A percentile compares a stretch with the other conserved stretches of the same genome.
These are phyloP conservation scores for Loripinus fragilis DNA, from an alignment of 2,888 invertebrate genomes.

Conservation along the genomic window DNA sequence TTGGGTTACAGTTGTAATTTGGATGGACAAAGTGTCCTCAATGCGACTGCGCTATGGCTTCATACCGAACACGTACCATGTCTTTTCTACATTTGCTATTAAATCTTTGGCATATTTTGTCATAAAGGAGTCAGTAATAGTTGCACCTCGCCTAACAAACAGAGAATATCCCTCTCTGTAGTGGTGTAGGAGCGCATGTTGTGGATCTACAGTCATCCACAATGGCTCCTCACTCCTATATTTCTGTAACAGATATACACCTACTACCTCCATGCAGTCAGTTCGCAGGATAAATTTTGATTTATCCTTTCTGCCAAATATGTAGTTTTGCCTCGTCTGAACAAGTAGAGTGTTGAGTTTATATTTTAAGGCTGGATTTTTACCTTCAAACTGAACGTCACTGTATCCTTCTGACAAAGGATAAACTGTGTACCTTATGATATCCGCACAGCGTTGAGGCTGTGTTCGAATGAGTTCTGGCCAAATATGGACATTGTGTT, in stretches of 20 bases:
- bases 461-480: slow-evolving; percentile 48
- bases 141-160: slow-evolving; percentile 1
- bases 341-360: slow-evolving; percentile 67
- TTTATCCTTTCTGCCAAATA: slow-evolving; percentile 55
- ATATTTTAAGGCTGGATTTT: slow-evolving; percentile 56
- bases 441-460: slow-evolving; percentile 32
- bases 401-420: slow-evolving; percentile 67
- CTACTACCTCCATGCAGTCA: slow-evolving; percentile 57
- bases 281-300: slow-evolving; percentile 75
- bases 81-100: neutral
- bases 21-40: no score
- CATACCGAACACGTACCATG: neutral
- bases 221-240: slow-evolving; percentile 26
- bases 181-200: slow-evolving; percentile 67
- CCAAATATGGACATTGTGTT: slow-evolving; percentile 61
- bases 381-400: slow-evolving; percentile 40
- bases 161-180: slow-evolving; percentile 54
- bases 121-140: neutral
- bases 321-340: slow-evolving; percentile 59
- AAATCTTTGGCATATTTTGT: slow-evolving; percentile 3
- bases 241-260: slow-evolving; percentile 69
- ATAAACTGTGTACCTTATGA: slow-evolving; percentile 69
- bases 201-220: slow-evolving; percentile 29
- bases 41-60: no score
- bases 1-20: no score